Base-by-base conservation (phyloP, 2,797 vertebrate genomes). In the Adrianichthys oophorus region DNA sequence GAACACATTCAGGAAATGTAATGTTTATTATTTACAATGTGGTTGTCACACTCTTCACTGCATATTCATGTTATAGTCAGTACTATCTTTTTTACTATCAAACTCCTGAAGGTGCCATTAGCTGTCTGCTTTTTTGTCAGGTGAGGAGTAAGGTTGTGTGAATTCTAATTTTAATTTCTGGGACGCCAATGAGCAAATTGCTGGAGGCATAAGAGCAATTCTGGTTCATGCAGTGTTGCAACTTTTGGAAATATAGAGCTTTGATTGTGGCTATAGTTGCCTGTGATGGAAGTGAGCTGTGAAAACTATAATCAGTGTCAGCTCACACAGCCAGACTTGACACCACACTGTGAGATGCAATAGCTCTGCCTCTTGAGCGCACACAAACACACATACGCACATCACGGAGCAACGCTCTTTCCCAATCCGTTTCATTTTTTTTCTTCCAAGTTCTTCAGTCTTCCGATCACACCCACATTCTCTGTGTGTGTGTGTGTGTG, bases 251-350 rank as follows among this genome's bases (percentile, higher is more conserved):
- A 88, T 88, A 86, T 74, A 80, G 82, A 82, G 79, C 85, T 90
- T 84, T 85, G 78, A 81, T 79, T 54, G 17, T 53, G 75, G 87
- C 84, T 82, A 76, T 84, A 83, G 83, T 87, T 86, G 79, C 78
- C 76, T 84, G 82, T 86, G 86, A 89, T 86, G 87, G 83, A 87
- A 88, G 85, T 83, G 87, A 88, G 84, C 80, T 82, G 87, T 85
- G 85, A 89, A 90, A 86, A 86, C 89, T 90, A 85, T 88, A 90
- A 90, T 92, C 85, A 90, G 86, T 90, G 87, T 89, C 87, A 84
- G 83, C 84, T 87, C 79, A 80, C 83, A 81, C 85, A 86, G 83
- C 82, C 79, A 88, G 83, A 84, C 82, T 85, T 87, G 88, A 88
- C 85, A 90, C 84, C 80, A 68, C 84, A 86, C 78, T 85, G 82